Conservation (phyloP, 2,888 invertebrate species). For the Pristionchus mayeri region DNA sequence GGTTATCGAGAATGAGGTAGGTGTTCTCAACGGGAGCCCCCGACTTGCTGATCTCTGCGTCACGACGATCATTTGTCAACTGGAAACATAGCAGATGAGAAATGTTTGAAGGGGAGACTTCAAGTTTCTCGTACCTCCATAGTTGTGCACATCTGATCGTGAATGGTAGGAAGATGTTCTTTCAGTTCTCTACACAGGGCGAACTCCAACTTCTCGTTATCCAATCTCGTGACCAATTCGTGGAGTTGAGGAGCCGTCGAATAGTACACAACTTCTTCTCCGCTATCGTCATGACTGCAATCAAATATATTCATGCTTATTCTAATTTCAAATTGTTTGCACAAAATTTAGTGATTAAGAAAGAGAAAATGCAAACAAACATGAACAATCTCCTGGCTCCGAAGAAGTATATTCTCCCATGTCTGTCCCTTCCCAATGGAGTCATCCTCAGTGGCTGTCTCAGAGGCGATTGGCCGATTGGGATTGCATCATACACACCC, state of each 20-base stretch:
- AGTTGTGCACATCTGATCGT: conserved; percentile 60
- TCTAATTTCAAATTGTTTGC: neutral
- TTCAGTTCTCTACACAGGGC: conserved; percentile 38
- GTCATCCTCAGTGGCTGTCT: conserved; percentile 93
- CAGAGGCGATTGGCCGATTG: conserved; percentile 81
- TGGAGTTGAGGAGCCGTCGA: conserved; percentile 87
- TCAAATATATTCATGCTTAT: neutral
- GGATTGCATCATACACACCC: conserved; percentile 93
- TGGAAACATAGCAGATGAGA: too few relatives aligned
- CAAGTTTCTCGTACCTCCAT: conserved; percentile 58
- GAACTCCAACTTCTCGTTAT: conserved; percentile 50
- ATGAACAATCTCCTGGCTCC: conserved; percentile 91
- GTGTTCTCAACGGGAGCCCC: conserved; percentile 56
- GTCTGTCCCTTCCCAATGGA: conserved; percentile 93
- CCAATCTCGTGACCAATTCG: conserved; percentile 78
- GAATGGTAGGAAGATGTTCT: conserved; percentile 26
- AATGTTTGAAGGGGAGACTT: too few relatives aligned
- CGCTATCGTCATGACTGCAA: conserved; percentile 84
- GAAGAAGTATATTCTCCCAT: conserved; percentile 98
- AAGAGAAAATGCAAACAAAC: conserved; percentile 81
- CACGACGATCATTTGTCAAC: conserved; percentile 72
- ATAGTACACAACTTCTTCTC: conserved; percentile 87
- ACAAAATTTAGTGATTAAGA: too few relatives aligned
- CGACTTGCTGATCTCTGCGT: conserved; percentile 60
- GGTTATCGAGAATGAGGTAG: conserved; percentile 58